Evolutionary conservation across 2,113 vertebrate species (phyloP).

Genomic region (pig (Sus scrofa)): DNA sequence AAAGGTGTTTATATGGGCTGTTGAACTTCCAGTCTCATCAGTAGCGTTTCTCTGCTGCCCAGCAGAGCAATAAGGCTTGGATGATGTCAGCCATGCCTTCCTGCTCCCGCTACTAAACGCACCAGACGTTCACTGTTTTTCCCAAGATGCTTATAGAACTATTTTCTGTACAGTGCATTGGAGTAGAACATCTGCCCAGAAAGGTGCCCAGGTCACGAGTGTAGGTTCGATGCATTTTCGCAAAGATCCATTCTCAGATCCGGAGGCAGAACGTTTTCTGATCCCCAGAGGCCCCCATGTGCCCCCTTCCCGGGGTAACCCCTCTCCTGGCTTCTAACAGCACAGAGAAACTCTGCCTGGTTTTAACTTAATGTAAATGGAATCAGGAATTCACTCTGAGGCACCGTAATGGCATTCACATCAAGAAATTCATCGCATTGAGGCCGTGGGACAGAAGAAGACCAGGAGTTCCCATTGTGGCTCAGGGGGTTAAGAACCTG

Average conservation of each 20-base stretch:
- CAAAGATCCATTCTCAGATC: slow-evolving; percentile 1
- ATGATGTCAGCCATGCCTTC: not conserved
- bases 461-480: not conserved
- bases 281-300: not conserved
- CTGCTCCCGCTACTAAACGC: not conserved
- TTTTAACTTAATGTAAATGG: not conserved
- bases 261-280: not conserved
- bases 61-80: not conserved
- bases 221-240: not conserved
- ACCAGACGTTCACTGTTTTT: not conserved
- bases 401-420: not conserved
- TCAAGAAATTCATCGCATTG: not conserved
- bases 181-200: not conserved
- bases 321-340: not conserved
- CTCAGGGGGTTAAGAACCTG: too few relatives aligned
- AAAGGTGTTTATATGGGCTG: not conserved
- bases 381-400: not conserved
- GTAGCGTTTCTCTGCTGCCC: not conserved
- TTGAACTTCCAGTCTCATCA: not conserved
- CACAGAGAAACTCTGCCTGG: not conserved
- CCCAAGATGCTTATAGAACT: not conserved
- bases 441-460: not conserved
- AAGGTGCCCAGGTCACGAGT: not conserved
- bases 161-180: not conserved
- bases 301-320: not conserved